Base-by-base conservation (phyloP, 2,113 vertebrate species). In the Dipodomys stephensi region DNA sequence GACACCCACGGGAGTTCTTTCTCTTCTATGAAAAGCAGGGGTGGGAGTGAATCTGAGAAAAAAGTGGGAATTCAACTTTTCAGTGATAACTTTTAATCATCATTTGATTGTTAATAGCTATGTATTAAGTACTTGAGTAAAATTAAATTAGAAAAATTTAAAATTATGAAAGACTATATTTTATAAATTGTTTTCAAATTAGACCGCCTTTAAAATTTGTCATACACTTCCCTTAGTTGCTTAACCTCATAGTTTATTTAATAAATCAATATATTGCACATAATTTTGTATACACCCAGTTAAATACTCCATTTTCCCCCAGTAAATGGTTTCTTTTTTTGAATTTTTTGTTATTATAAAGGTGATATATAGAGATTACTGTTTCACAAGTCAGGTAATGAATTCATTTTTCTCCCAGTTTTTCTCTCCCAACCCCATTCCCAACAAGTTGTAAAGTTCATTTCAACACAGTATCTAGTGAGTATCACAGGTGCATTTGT, bases 91-190 rank as follows among this genome's bases (percentile, higher is more conserved):
- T 84, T 93, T 83, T 32, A 11, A 92, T 18, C 77, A 92, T 78
- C 39, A 79, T n/a, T 74, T 92, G 32, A 93, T 80, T 86, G 85
- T 64, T 83, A 83, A 79, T 83, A 92, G 13, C 15, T 68, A 9
- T 22, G 6, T 32, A 83, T 86, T 92, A 92, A 20, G 27, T 46
- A 77, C 39, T 82, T 23, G 80, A 90, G 83, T 68, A 94, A 96
- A 92, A 77, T 93, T 57, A 88, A 93, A 92, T 93, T 32, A 88
- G 60, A 90, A 92, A 83, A 86, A 16, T n/a, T n/a, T 53, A 78
- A 93, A 95, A 91, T 68, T 78, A 80, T 64, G 22, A 72, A 78
- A 94, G 68, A 73, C 23, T 86, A 0, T 53, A 72, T 19, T 96
- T 92, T 19, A 80, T 62, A 94, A 91, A 83, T 16, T 93, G 15